Evolutionary conservation across 2,797 vertebrate genomes (phyloP).

Genomic region (Paguma larvata): DNA sequence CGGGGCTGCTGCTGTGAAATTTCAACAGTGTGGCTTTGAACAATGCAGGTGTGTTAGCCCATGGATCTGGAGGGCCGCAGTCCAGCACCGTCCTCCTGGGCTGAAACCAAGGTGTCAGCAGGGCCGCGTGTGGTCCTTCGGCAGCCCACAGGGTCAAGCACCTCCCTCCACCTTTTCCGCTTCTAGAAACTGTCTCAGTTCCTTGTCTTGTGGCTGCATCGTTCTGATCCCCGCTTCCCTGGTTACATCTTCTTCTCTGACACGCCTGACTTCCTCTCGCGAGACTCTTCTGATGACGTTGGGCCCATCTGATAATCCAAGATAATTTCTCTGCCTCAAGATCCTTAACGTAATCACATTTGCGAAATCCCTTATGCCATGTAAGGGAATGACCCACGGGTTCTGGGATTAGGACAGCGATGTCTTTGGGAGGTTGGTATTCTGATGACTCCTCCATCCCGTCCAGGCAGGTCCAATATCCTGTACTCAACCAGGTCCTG

Average conservation of each 20-base stretch:
- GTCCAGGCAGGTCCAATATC: too few relatives aligned
- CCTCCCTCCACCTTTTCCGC: not conserved
- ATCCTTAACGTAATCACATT: not conserved
- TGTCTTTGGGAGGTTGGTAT: not conserved
- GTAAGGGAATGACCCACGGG: not conserved
- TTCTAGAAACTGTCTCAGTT: not conserved
- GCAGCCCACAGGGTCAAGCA: not conserved
- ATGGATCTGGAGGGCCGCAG: not conserved
- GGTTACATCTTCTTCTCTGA: not conserved
- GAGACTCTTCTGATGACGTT: not conserved
- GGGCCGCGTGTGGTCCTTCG: not conserved
- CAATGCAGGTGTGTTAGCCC: not conserved
- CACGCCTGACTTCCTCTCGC: not conserved
- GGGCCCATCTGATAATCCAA: too few relatives aligned
- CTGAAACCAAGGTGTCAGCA: not conserved
- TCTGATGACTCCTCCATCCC: not conserved
- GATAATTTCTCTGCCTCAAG: not conserved
- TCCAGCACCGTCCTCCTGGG: not conserved
- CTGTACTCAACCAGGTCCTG: not conserved
- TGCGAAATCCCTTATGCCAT: not conserved
- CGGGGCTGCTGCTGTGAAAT: not conserved
- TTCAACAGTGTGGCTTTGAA: not conserved
- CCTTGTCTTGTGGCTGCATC: not conserved
- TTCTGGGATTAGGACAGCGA: not conserved
- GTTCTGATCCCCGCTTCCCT: not conserved